These are phyloP conservation scores for Felis chaus DNA, from an alignment of 2,113 vertebrate genomes.

Conservation along the genomic window DNA sequence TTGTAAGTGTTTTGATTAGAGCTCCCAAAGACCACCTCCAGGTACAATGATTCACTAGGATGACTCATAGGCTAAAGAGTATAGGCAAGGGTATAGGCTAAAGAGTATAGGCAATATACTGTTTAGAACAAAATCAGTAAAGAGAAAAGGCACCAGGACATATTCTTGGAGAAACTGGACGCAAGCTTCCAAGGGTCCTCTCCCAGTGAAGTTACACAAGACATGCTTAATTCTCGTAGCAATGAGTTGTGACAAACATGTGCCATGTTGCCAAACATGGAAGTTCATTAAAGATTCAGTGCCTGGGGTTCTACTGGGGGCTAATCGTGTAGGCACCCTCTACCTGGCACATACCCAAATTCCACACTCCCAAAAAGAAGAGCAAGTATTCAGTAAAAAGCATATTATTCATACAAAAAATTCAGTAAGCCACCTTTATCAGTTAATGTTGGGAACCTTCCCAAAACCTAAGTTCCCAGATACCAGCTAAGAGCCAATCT, in stretches of 20 bases:
- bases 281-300: neutral
- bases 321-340: neutral
- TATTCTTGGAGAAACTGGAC: neutral
- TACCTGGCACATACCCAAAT: neutral
- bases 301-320: neutral
- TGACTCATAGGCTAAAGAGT: neutral
- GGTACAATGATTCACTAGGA: neutral
- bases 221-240: neutral
- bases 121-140: neutral
- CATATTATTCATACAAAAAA: neutral
- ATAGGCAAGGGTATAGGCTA: neutral
- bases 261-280: neutral
- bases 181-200: neutral
- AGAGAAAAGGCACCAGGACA: neutral
- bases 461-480: neutral
- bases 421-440: neutral
- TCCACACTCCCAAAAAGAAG: neutral
- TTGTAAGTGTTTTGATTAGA: neutral
- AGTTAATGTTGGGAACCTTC: neutral
- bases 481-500: neutral
- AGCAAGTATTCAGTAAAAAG: neutral
- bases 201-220: neutral
- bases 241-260: neutral
- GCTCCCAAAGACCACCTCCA: neutral
- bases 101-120: too few relatives aligned